These are phyloP conservation scores for Drosophila burlai DNA, from an alignment of 1,140 invertebrate species.

Conservation along the genomic window DNA sequence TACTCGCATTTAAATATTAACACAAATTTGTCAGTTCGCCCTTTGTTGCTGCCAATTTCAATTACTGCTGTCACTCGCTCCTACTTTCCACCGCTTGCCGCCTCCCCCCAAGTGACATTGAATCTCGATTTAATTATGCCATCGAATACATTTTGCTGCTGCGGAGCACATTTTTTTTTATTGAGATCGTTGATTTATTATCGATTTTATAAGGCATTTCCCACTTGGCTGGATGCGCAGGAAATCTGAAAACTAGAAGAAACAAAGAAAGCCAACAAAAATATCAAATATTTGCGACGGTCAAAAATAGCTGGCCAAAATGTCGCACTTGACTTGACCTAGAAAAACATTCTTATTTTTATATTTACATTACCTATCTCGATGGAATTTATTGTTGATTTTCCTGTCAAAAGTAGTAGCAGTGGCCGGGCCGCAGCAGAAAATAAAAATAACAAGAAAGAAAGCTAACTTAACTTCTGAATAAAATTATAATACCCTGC, in stretches of 20 bases:
- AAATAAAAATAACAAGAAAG: slow-evolving; percentile 19
- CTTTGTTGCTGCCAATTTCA: slow-evolving; percentile 15
- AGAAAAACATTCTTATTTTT: slow-evolving; percentile 70
- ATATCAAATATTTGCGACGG: slow-evolving; percentile 13
- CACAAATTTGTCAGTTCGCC: slow-evolving; percentile 42
- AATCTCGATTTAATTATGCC: slow-evolving; percentile 53
- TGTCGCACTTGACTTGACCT: slow-evolving; percentile 56
- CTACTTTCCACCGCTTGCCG: neutral
- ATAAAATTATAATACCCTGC: too few relatives aligned
- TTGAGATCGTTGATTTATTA: slow-evolving; percentile 51
- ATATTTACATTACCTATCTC: slow-evolving; percentile 67
- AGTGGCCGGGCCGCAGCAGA: slow-evolving; percentile 1
- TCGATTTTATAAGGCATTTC: slow-evolving; percentile 37
- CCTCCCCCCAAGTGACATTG: neutral
- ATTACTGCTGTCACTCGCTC: neutral
- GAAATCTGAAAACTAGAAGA: neutral
- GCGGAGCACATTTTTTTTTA: neutral
- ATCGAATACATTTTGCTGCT: slow-evolving; percentile 28
- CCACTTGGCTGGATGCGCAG: slow-evolving; percentile 25
- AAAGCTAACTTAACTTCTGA: too few relatives aligned
- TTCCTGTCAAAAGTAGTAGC: slow-evolving; percentile 6
- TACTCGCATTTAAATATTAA: slow-evolving; percentile 28
- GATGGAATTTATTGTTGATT: slow-evolving; percentile 37
- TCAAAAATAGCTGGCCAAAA: slow-evolving; percentile 43
- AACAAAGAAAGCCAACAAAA: neutral